Percentiles rank a stretch among this genome's conserved stretches.
Conservation (phyloP, 2,113 vertebrate species). For the Varanus komodoensis region DNA sequence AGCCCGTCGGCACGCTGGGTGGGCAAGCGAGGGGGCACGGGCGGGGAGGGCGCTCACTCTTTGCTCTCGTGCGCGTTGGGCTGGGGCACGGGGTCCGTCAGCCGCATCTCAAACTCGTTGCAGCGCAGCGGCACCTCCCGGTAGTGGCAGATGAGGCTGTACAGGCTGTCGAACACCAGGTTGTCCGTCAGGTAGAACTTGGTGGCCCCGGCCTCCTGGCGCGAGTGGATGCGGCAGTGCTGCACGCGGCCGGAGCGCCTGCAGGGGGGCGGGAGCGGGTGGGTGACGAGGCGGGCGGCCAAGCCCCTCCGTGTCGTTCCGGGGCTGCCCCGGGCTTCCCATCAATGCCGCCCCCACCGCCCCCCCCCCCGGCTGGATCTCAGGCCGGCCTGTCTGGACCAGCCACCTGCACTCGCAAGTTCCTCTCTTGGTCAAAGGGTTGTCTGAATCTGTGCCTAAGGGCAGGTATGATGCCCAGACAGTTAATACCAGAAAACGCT, state of each 20-base stretch:
- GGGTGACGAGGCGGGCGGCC: no score
- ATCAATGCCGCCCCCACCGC: background rate
- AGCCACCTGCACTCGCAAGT: background rate
- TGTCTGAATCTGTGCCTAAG: background rate
- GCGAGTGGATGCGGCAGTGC: slow-evolving; percentile 87
- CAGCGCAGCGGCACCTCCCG: slow-evolving; percentile 87
- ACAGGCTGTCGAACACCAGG: slow-evolving; percentile 89
- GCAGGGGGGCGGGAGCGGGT: background rate
- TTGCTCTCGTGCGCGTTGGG: slow-evolving; percentile 89
- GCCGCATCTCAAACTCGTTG: slow-evolving; percentile 90
- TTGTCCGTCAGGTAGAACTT: slow-evolving; percentile 90
- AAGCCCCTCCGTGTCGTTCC: background rate
- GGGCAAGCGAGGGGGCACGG: background rate
- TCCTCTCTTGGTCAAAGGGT: background rate
- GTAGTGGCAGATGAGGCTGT: slow-evolving; percentile 89
- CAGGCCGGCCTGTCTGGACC: background rate
- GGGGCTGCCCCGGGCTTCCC: background rate
- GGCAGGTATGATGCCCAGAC: background rate
- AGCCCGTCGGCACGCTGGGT: background rate
- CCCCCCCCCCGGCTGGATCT: background rate
- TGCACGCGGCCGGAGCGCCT: slow-evolving; percentile 88
- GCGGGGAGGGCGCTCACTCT: slow-evolving; percentile 76
- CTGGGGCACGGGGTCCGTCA: slow-evolving; percentile 85
- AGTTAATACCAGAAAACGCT: background rate
- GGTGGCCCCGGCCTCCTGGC: slow-evolving; percentile 85